Evolutionary conservation across 2,797 vertebrate species (phyloP).

Genomic region (Scomberomorus guttatus): DNA sequence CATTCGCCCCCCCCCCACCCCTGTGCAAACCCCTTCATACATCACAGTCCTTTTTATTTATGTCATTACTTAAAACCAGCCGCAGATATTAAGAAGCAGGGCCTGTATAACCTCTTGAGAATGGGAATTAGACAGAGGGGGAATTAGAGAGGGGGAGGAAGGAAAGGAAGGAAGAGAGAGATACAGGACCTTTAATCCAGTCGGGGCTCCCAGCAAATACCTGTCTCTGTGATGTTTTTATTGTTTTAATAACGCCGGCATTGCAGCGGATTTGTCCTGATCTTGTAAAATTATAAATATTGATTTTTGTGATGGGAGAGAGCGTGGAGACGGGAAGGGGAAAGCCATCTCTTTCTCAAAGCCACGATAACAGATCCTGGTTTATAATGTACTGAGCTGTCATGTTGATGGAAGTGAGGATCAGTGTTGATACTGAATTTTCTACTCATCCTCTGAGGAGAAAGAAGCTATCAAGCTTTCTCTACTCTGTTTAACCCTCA

Average conservation of each 20-base stretch:
- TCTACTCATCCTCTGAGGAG: slow-evolving; percentile 35
- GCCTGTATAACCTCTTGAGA: slow-evolving; percentile 65
- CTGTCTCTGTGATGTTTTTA: slow-evolving; percentile 81
- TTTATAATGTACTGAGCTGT: slow-evolving; percentile 63
- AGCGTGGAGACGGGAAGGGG: slow-evolving; percentile 27
- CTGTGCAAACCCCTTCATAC: slow-evolving; percentile 33
- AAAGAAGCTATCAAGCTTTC: slow-evolving; percentile 21
- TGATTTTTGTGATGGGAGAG: slow-evolving; percentile 80
- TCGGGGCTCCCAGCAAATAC: slow-evolving; percentile 79
- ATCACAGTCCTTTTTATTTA: slow-evolving; percentile 70
- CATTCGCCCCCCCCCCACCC: background rate
- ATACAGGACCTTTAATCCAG: slow-evolving; percentile 76
- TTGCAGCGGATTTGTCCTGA: slow-evolving; percentile 81
- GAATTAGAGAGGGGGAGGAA: slow-evolving; percentile 53
- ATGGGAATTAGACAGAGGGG: slow-evolving; percentile 53
- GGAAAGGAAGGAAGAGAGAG: slow-evolving; percentile 27
- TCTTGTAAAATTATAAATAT: slow-evolving; percentile 88
- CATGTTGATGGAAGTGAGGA: slow-evolving; percentile 66
- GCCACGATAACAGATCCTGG: slow-evolving; percentile 61
- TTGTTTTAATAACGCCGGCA: slow-evolving; percentile 86
- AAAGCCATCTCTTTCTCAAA: slow-evolving; percentile 38
- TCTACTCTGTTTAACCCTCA: slow-evolving; percentile 21
- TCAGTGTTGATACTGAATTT: slow-evolving; percentile 52
- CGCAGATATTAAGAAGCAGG: slow-evolving; percentile 71
- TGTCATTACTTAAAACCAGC: slow-evolving; percentile 77